Evolutionary conservation across 2,888 invertebrate species (phyloP).

Genomic region (Andrena hattorfiana): DNA sequence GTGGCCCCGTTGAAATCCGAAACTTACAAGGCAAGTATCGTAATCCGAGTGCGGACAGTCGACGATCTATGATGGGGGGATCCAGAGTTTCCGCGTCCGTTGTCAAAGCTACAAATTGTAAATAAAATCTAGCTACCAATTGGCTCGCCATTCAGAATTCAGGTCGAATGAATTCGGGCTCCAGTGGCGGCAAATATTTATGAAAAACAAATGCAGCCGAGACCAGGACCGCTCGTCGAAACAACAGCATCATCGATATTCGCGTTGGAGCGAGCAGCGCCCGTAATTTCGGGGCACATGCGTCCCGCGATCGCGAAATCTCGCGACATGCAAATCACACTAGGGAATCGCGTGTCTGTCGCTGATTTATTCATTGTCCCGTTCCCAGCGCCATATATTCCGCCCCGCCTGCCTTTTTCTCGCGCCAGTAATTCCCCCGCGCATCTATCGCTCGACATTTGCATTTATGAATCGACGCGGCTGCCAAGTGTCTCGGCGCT

Average conservation of each 20-base stretch:
- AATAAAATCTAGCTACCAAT: no score
- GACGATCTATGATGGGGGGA: no score
- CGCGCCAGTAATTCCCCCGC: not conserved
- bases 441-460: conserved; percentile 12
- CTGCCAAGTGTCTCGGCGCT: not conserved
- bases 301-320: not conserved
- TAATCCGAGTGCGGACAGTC: no score
- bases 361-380: conserved; percentile 39
- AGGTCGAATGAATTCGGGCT: no score
- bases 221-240: not conserved
- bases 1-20: no score
- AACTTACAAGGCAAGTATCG: no score
- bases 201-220: not conserved
- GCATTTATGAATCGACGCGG: conserved; percentile 10
- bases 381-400: conserved; percentile 1
- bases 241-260: conserved; percentile 14
- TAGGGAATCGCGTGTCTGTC: conserved; percentile 6
- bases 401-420: not conserved
- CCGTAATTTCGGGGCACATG: conserved; percentile 11
- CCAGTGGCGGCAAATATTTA: not conserved
- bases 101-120: no score
- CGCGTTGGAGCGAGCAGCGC: not conserved
- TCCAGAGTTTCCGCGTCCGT: no score
- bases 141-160: no score
- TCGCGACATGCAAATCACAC: conserved; percentile 32